Evolutionary conservation across 2,888 invertebrate species (phyloP).

Genomic region (Liodrosophila aerea): DNA sequence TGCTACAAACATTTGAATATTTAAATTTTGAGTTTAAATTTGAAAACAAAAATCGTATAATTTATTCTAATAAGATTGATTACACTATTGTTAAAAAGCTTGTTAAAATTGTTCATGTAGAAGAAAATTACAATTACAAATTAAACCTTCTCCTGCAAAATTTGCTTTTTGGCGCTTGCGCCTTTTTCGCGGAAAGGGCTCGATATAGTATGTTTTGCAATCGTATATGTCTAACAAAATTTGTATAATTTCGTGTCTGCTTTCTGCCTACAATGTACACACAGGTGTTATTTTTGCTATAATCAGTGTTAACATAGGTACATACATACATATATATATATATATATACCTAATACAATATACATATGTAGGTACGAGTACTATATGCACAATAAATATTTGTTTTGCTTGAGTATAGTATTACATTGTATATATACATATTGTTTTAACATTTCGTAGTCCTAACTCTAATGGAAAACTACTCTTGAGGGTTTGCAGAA

Average conservation of each 20-base stretch:
- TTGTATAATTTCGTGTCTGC: slow-evolving; percentile 57
- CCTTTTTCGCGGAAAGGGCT: too few species aligned
- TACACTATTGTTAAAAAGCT: too few species aligned
- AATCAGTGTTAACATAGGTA: slow-evolving; percentile 48
- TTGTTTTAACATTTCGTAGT: slow-evolving; percentile 48
- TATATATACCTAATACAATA: too few species aligned
- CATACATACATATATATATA: slow-evolving; percentile 30
- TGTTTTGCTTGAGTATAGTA: slow-evolving; percentile 12
- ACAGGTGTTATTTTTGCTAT: slow-evolving; percentile 40
- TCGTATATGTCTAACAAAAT: slow-evolving; percentile 63
- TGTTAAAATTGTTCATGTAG: too few species aligned
- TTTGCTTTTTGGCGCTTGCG: too few species aligned
- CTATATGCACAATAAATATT: slow-evolving; percentile 30
- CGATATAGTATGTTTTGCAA: slow-evolving; percentile 31
- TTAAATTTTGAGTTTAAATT: too few species aligned
- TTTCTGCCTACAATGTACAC: slow-evolving; percentile 26
- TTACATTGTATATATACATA: slow-evolving; percentile 49
- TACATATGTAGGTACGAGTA: slow-evolving; percentile 74
- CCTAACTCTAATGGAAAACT: slow-evolving; percentile 46
- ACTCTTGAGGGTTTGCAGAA: slow-evolving; percentile 30
- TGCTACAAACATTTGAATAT: too few species aligned
- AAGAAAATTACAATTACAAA: too few species aligned
- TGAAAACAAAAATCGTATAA: too few species aligned
- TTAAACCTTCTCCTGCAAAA: too few species aligned
- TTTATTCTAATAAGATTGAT: too few species aligned